phyloP scores from a whole-genome alignment of 1,140 invertebrate genomes.

The Sitophilus oryzae region DNA sequence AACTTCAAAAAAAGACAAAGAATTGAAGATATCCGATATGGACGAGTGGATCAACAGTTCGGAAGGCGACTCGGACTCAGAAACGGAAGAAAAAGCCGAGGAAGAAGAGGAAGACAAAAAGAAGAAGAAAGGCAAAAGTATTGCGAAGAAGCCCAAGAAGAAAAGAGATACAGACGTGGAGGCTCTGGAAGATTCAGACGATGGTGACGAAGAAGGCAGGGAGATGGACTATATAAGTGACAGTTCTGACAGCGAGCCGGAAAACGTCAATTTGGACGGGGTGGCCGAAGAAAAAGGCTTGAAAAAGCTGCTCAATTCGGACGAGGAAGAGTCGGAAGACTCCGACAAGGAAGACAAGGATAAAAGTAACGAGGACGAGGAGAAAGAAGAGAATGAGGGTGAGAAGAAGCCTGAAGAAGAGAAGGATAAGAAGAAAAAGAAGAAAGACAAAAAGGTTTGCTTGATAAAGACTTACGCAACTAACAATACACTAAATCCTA shows the following conservation, averaged over 20 bases:
- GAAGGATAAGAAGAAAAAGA: conserved; percentile 58
- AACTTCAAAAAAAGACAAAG: conserved; percentile 38
- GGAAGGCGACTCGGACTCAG: conserved; percentile 65
- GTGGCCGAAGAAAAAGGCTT: conserved; percentile 88
- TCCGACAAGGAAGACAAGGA: conserved; percentile 55
- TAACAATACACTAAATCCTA: too few relatives aligned
- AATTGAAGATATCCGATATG: conserved; percentile 87
- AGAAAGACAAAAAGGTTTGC: conserved; percentile 52
- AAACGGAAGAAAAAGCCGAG: conserved; percentile 56
- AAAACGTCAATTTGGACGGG: conserved; percentile 49
- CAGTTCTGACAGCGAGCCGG: conserved; percentile 74
- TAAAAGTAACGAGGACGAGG: conserved; percentile 48
- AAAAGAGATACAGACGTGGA: conserved; percentile 75
- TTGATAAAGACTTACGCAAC: too few relatives aligned
- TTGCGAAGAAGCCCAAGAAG: conserved; percentile 62
- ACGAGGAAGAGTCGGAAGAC: conserved; percentile 71
- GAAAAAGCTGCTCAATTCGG: conserved; percentile 81
- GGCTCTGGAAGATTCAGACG: conserved; percentile 92
- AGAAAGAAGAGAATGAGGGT: conserved; percentile 57
- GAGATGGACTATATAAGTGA: conserved; percentile 86
- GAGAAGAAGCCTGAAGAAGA: conserved; percentile 53
- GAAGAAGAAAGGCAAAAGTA: conserved; percentile 42
- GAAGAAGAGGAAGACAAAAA: conserved; percentile 63
- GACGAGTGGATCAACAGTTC: conserved; percentile 85
- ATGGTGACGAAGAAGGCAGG: conserved; percentile 90